phyloP scores from a whole-genome alignment of 1,140 invertebrate genomes.

The Anadara kagoshimensis region DNA sequence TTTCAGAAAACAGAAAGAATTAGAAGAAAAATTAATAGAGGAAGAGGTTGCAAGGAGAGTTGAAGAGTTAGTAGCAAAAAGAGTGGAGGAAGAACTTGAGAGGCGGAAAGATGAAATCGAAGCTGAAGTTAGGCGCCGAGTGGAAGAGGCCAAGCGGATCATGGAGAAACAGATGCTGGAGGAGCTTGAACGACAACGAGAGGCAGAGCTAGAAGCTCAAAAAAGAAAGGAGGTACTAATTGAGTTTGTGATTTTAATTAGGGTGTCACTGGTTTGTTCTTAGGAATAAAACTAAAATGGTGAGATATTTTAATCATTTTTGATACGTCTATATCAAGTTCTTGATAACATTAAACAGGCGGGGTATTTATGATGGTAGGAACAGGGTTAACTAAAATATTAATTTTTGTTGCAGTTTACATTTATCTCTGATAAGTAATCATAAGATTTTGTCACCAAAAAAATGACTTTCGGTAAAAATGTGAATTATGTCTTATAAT shows the following conservation, averaged over 20 bases:
- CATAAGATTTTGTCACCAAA: too few species aligned
- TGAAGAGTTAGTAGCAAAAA: conserved; percentile 89
- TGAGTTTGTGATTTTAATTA: conserved; percentile 24
- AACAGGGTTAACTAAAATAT: too few species aligned
- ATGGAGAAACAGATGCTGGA: conserved; percentile 98
- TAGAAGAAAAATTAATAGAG: conserved; percentile 91
- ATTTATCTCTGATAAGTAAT: too few species aligned
- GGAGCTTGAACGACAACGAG: conserved; percentile 91
- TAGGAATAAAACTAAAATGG: too few species aligned
- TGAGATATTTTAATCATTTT: too few species aligned
- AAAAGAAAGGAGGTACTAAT: conserved; percentile 93
- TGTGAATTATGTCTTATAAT: too few species aligned
- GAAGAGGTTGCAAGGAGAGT: conserved; percentile 96
- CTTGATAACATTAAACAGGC: too few species aligned
- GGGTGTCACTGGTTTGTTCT: conserved; percentile 36
- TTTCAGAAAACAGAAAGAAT: conserved; percentile 83
- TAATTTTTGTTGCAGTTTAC: too few species aligned
- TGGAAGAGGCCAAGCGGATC: conserved; percentile 94
- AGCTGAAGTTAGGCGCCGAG: conserved; percentile 91
- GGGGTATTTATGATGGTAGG: too few species aligned
- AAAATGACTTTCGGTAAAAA: too few species aligned
- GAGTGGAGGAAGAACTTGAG: conserved; percentile 88
- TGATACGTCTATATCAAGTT: too few species aligned
- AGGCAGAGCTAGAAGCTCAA: conserved; percentile 93
- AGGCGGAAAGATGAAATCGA: conserved; percentile 97